These are phyloP conservation scores for Melipona bicolor DNA, from an alignment of 2,888 invertebrate species.

Conservation along the genomic window DNA sequence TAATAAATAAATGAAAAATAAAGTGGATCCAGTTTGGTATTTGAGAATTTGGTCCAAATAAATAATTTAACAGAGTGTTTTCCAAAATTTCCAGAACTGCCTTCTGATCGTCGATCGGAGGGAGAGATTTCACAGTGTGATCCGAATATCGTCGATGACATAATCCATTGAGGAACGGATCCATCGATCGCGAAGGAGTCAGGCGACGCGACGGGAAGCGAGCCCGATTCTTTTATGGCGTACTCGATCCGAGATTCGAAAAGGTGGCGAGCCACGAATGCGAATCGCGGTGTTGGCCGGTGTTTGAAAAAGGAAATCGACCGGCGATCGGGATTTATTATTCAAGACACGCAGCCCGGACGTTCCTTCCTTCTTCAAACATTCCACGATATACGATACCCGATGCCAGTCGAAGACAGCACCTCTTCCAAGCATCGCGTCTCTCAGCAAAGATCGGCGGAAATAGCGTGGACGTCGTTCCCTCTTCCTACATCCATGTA, in stretches of 20 bases:
- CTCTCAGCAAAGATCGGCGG: conserved; percentile 41
- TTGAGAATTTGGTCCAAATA: neutral
- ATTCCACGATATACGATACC: conserved; percentile 79
- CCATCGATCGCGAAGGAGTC: neutral
- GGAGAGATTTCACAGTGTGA: neutral
- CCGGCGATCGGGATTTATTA: conserved; percentile 75
- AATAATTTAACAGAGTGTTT: neutral
- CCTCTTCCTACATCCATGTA: neutral
- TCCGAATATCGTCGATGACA: conserved; percentile 30
- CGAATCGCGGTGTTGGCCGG: conserved; percentile 45
- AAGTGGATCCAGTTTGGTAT: too few species aligned
- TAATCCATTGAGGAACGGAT: conserved; percentile 20
- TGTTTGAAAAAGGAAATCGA: conserved; percentile 79
- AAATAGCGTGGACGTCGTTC: conserved; percentile 39
- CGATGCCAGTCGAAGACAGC: conserved; percentile 77
- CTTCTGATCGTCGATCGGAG: neutral
- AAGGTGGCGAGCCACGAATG: conserved; percentile 63
- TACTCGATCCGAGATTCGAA: conserved; percentile 63
- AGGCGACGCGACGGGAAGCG: conserved; percentile 33
- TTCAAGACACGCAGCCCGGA: conserved; percentile 81
- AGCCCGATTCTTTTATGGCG: conserved; percentile 57
- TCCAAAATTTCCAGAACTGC: neutral
- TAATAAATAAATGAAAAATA: neutral
- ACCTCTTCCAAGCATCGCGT: conserved; percentile 77
- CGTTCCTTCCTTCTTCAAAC: conserved; percentile 81